Conservation (phyloP, 1,140 invertebrate genomes). For the Drosophila ohnishii region DNA sequence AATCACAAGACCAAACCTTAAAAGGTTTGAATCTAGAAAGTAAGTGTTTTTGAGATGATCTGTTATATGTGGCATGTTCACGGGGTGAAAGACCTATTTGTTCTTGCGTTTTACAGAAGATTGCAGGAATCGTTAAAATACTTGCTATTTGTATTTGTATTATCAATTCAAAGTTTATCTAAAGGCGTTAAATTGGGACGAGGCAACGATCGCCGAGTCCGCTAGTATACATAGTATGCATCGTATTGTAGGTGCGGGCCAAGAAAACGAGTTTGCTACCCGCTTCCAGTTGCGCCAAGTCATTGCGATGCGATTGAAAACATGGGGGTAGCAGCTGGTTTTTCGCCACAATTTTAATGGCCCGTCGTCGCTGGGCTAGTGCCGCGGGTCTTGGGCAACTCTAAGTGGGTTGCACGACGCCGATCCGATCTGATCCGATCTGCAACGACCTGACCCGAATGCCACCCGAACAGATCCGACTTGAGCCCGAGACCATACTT, state of each 20-base stretch:
- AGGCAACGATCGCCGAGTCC: background rate
- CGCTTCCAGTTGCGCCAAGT: conserved; percentile 69
- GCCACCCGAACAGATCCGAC: conserved; percentile 32
- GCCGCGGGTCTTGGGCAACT: conserved; percentile 66
- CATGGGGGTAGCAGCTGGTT: conserved; percentile 77
- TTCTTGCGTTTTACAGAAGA: too few relatives aligned
- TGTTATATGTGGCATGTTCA: too few relatives aligned
- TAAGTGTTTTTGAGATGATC: too few relatives aligned
- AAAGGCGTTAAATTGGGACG: background rate
- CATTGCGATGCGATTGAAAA: conserved; percentile 58
- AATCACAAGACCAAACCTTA: too few relatives aligned
- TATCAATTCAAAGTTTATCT: too few relatives aligned
- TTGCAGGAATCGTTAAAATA: too few relatives aligned
- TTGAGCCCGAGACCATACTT: conserved; percentile 13
- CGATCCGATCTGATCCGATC: conserved; percentile 29
- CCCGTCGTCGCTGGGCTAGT: conserved; percentile 47
- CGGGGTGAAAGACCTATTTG: too few relatives aligned
- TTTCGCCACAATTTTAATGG: conserved; percentile 72
- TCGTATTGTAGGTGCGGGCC: conserved; percentile 35
- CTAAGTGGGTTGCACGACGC: conserved; percentile 68
- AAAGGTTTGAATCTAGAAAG: too few relatives aligned
- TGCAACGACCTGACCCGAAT: conserved; percentile 8
- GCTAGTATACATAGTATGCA: conserved; percentile 12
- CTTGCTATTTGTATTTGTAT: too few relatives aligned
- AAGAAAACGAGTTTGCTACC: conserved; percentile 65